Evolutionary conservation across 64 coral and sea anemone genomes (phyloP).

Genomic region (Anthopleura sola): DNA sequence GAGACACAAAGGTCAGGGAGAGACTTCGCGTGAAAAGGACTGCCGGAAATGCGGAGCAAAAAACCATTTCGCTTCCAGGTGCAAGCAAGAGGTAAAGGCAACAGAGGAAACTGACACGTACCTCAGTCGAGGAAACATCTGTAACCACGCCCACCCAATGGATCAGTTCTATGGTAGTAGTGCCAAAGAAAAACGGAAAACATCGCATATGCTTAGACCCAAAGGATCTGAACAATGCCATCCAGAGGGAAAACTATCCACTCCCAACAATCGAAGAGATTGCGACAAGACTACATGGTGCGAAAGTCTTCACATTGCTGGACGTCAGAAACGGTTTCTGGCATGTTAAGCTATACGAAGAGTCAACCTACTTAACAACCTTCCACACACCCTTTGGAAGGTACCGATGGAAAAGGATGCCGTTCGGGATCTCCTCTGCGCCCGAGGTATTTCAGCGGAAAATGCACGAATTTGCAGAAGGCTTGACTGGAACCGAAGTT

Average conservation of each 20-base stretch:
- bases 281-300: constrained; percentile 49
- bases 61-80: constrained; percentile 40
- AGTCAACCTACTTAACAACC: constrained; percentile 33
- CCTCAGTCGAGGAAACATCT: background rate
- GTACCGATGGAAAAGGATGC: constrained; percentile 35
- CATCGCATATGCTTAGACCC: constrained; percentile 53
- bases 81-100: constrained; percentile 35
- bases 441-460: constrained; percentile 29
- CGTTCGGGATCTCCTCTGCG: constrained; percentile 27
- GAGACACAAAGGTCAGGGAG: constrained; percentile 51
- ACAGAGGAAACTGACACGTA: constrained; percentile 22
- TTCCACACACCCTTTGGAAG: constrained; percentile 36
- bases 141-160: constrained; percentile 41
- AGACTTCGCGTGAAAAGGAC: constrained; percentile 24
- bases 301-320: constrained; percentile 35
- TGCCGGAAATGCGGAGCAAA: constrained; percentile 34
- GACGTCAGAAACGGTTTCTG: constrained; percentile 38
- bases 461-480: constrained; percentile 45
- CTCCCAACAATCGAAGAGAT: constrained; percentile 50
- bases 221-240: constrained; percentile 36
- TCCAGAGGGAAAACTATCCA: constrained; percentile 25
- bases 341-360: constrained; percentile 25
- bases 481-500: constrained; percentile 25
- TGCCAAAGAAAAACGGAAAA: constrained; percentile 47
- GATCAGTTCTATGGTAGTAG: constrained; percentile 46